Evolutionary conservation across 2,797 vertebrate genomes (phyloP), one percentile per base, ranked within the genome.

Genomic region (Lithobates pipiens): DNA sequence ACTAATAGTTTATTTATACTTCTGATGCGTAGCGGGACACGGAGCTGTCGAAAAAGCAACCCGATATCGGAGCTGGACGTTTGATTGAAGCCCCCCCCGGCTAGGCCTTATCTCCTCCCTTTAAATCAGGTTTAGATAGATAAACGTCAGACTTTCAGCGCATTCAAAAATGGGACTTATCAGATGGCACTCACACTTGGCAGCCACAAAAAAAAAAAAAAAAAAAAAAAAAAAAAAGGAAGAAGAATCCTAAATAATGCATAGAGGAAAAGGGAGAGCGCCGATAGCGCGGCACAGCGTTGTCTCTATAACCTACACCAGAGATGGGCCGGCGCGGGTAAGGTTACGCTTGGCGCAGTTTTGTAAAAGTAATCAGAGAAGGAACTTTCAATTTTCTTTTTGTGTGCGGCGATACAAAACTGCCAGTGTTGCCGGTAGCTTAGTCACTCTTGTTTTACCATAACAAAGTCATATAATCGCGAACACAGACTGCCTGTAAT

Each of bases 1-100:
- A 72, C 76, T 63, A 76, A 77, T 82, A 81, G 72, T 86, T 86
- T 82, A 86, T 86, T 81, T 86, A 86, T 61, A 76, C 84, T 5
- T 0, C 70, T 74, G 57, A 39, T 18, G 21, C 32, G 84, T 63
- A 82, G 76, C 8, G 32, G 72, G 84, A 85, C 71, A 75, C 44
- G 21, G 68, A 85, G 71, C 77, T 68, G 70, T 54, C 36, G 29
- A 68, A 78, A 78, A 73, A 68, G 84, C 63, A 85, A 85, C 34
- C 65, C n/a, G 77, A 85, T 69, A 29, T 23, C 4, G 0, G n/a
- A 29, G 13, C 23, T 5, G 73, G 54, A 25, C 69, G 57, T 74
- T 74, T 69, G 72, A 75, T 74, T 57, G 72, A 63, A 76, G 72
- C 42, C n/a, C 54, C 54, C 54, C 54, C 54, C 54, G 72, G 84